A percentile compares a stretch with the other conserved stretches of the same genome.
Evolutionary conservation across 2,797 vertebrate genomes (phyloP).

Genomic region (Ptychobarbus kaznakovi): DNA sequence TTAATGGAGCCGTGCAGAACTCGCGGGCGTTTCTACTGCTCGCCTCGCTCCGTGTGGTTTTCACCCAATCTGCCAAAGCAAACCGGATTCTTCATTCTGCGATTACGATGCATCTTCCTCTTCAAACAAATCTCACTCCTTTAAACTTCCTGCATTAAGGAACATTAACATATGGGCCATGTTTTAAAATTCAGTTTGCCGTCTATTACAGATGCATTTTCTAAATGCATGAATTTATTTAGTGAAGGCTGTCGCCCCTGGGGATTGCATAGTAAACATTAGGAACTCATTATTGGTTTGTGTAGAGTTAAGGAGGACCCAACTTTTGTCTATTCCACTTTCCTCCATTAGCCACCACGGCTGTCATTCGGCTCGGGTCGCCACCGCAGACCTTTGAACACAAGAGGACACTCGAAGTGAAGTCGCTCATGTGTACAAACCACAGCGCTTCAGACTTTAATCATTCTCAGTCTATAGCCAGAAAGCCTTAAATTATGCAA

Average conservation of each 20-base stretch:
- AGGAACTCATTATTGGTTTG: conserved; percentile 63
- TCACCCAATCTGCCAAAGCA: conserved; percentile 49
- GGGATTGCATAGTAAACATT: conserved; percentile 64
- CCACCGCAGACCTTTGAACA: conserved; percentile 13
- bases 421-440: conserved; percentile 36
- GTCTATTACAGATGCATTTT: conserved; percentile 58
- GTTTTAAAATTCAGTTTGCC: conserved; percentile 62
- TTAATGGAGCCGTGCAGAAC: conserved; percentile 41
- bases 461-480: conserved; percentile 40
- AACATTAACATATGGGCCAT: conserved; percentile 66
- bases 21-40: conserved; percentile 7
- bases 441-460: conserved; percentile 31
- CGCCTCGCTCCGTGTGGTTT: conserved; percentile 23
- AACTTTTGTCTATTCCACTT: background rate
- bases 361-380: background rate
- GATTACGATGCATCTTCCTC: conserved; percentile 60
- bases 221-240: conserved; percentile 64
- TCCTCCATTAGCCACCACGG: background rate
- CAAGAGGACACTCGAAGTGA: conserved; percentile 2
- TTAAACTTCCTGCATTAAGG: conserved; percentile 65
- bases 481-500: conserved; percentile 56
- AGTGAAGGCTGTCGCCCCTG: conserved; percentile 38
- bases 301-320: conserved; percentile 21
- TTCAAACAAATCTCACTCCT: conserved; percentile 62
- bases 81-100: conserved; percentile 58